phyloP scores from a whole-genome alignment of 2,888 invertebrate genomes.

The Drosophila greeni region DNA sequence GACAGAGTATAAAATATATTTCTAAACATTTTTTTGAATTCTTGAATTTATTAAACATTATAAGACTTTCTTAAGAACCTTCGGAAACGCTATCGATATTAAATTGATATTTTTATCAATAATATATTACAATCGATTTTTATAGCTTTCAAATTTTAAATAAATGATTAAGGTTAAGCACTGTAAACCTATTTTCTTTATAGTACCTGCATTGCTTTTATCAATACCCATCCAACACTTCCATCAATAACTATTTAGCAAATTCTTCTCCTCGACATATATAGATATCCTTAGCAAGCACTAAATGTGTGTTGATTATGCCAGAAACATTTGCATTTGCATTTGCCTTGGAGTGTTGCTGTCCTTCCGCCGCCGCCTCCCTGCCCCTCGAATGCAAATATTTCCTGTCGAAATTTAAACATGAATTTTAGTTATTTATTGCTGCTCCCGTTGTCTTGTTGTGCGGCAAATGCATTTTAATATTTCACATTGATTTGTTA shows the following conservation, averaged over 20 bases:
- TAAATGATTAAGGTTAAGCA: too few relatives aligned
- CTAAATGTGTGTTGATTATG: slow-evolving; percentile 39
- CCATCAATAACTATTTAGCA: background rate
- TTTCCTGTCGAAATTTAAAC: slow-evolving; percentile 62
- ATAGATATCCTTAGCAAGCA: background rate
- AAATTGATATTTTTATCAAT: too few relatives aligned
- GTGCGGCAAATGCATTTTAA: slow-evolving; percentile 71
- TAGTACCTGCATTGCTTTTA: background rate
- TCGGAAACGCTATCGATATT: too few relatives aligned
- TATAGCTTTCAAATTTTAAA: too few relatives aligned
- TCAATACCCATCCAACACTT: background rate
- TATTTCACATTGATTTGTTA: slow-evolving; percentile 71
- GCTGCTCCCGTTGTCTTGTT: slow-evolving; percentile 50
- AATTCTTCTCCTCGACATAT: background rate
- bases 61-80: too few relatives aligned
- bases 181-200: too few relatives aligned
- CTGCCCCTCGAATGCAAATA: slow-evolving; percentile 55
- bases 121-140: too few relatives aligned
- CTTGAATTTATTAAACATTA: too few relatives aligned
- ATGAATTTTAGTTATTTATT: slow-evolving; percentile 70
- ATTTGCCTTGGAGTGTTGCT: slow-evolving; percentile 47
- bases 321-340: slow-evolving; percentile 50
- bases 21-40: too few relatives aligned
- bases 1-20: too few relatives aligned
- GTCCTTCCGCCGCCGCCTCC: slow-evolving; percentile 17